These are phyloP conservation scores for Megalurothrips usitatus DNA, from an alignment of 2,888 invertebrate species.

Conservation along the genomic window DNA sequence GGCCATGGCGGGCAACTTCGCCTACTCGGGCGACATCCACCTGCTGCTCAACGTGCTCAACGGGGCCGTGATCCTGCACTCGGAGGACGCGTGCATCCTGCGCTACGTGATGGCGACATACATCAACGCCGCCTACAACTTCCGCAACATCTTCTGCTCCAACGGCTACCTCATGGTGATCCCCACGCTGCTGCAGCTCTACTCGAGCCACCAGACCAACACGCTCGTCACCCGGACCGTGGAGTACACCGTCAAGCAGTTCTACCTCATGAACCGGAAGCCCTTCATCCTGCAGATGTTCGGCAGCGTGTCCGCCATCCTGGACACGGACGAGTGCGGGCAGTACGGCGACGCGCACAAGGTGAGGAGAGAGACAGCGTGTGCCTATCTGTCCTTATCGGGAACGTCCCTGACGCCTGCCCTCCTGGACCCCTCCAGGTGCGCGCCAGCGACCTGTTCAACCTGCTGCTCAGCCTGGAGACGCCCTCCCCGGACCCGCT, in stretches of 20 bases:
- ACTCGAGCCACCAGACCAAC: constrained; percentile 97
- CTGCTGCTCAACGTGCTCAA: constrained; percentile 96
- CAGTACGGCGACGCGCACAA: constrained; percentile 89
- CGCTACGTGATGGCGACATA: constrained; percentile 95
- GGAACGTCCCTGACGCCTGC: too few relatives aligned
- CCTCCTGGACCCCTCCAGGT: constrained; percentile 56
- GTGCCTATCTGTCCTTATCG: too few relatives aligned
- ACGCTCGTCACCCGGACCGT: constrained; percentile 90
- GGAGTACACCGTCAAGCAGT: constrained; percentile 97
- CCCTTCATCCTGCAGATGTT: constrained; percentile 99
- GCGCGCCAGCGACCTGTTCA: constrained; percentile 86
- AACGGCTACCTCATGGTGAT: constrained; percentile 97
- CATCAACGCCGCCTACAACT: constrained; percentile 95
- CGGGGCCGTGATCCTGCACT: constrained; percentile 92
- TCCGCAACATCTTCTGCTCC: constrained; percentile 97
- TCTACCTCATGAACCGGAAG: constrained; percentile 95
- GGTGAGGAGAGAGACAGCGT: too few relatives aligned
- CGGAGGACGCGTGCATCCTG: constrained; percentile 92
- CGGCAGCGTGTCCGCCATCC: constrained; percentile 92
- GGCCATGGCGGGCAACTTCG: constrained; percentile 96
- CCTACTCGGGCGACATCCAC: constrained; percentile 94
- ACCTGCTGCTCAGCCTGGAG: constrained; percentile 84
- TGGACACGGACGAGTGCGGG: constrained; percentile 86
- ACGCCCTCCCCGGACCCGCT: constrained; percentile 91
- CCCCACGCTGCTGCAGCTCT: constrained; percentile 94